Percentiles rank a stretch among this genome's conserved stretches.
phyloP scores from a whole-genome alignment of 2,113 vertebrate species.

The Mixornis gularis region DNA sequence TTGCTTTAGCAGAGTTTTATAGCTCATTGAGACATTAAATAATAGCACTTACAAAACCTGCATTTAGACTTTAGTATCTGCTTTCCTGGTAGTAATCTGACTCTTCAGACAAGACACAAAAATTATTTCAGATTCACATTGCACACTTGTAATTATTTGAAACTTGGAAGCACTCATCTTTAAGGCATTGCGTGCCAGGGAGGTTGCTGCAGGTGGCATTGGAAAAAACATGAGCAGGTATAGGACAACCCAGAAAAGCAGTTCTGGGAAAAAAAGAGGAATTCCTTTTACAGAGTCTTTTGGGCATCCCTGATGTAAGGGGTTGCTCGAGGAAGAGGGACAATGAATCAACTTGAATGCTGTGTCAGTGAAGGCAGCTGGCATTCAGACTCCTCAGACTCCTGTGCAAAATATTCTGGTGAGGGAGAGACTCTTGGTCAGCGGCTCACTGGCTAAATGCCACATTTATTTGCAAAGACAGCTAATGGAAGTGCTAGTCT shows the following conservation, averaged over 20 bases:
- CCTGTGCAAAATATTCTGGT: not conserved
- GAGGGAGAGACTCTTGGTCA: not conserved
- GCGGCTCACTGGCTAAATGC: not conserved
- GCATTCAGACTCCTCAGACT: not conserved
- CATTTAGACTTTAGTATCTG: not conserved
- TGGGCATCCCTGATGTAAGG: not conserved
- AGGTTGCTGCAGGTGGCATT: not conserved
- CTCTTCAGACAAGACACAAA: not conserved
- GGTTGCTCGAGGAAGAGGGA: not conserved
- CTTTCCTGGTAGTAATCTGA: not conserved
- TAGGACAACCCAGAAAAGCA: not conserved
- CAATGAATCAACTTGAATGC: not conserved
- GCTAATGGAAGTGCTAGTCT: not conserved
- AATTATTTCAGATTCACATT: not conserved
- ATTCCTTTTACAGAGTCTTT: not conserved
- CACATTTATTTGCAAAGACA: not conserved
- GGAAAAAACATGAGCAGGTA: not conserved
- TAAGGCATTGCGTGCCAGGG: not conserved
- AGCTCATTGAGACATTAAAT: not conserved
- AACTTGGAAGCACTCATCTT: not conserved
- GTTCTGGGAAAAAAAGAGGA: not conserved
- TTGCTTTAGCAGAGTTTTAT: not conserved
- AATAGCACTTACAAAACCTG: not conserved
- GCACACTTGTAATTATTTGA: not conserved
- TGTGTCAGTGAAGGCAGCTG: not conserved